Conservation (phyloP, 1,140 invertebrate species). For the Onthophagus taurus region DNA sequence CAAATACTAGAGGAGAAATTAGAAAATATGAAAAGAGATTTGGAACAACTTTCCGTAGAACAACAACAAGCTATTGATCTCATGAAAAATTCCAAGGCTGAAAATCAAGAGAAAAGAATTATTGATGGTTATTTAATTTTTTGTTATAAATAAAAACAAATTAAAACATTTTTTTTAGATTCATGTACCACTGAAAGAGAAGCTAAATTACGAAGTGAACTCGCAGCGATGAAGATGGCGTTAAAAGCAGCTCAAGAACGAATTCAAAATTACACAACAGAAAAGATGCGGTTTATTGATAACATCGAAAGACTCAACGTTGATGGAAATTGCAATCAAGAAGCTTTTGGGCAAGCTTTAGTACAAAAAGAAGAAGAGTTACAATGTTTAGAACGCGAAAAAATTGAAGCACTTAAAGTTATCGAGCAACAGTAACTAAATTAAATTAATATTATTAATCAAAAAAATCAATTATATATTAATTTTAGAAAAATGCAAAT, state of each 20-base stretch:
- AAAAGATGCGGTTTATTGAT: conserved; percentile 22
- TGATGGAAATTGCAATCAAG: conserved; percentile 8
- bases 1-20: conserved; percentile 14
- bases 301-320: conserved; percentile 19
- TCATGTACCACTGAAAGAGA: conserved; percentile 15
- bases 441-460: not conserved
- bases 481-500: conserved; percentile 16
- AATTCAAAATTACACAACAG: conserved; percentile 18
- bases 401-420: conserved; percentile 16
- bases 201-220: conserved; percentile 21
- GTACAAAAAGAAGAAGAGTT: conserved; percentile 20
- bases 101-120: not conserved
- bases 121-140: not conserved
- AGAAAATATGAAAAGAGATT: conserved; percentile 14
- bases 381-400: conserved; percentile 13
- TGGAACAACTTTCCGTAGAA: conserved; percentile 9
- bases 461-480: not conserved
- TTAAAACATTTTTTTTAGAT: not conserved
- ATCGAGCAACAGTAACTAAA: conserved; percentile 18
- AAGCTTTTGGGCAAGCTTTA: conserved; percentile 13
- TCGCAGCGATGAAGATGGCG: conserved; percentile 21
- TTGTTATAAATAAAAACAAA: no score
- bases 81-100: conserved; percentile 10
- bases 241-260: conserved; percentile 29
- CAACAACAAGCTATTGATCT: conserved; percentile 13